Evolutionary conservation across 92 coral and sea anemone genomes (phyloP).

Genomic region (Galaxea fascicularis): DNA sequence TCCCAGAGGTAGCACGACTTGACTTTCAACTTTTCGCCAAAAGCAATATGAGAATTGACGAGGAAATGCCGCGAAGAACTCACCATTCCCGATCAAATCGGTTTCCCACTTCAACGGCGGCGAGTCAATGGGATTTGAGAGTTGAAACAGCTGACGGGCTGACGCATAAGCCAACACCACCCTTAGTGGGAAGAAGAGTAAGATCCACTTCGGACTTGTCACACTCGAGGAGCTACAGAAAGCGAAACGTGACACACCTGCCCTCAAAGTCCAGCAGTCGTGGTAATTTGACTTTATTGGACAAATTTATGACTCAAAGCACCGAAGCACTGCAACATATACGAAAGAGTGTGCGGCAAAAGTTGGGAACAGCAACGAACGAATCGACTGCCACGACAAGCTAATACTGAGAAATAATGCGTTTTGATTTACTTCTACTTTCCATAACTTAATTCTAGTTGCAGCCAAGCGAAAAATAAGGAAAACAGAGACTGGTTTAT

Average conservation of each 20-base stretch:
- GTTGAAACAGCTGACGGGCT: constrained; percentile 59
- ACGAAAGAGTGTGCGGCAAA: constrained; percentile 79
- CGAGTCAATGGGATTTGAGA: constrained; percentile 85
- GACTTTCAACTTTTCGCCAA: constrained; percentile 72
- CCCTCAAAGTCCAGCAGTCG: constrained; percentile 63
- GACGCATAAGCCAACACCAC: constrained; percentile 27
- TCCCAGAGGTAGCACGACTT: constrained; percentile 87
- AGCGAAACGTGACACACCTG: constrained; percentile 67
- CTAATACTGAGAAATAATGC: background rate
- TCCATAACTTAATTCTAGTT: background rate
- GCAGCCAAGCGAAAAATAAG: constrained; percentile 16
- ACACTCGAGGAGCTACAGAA: constrained; percentile 34
- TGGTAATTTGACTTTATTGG: constrained; percentile 56
- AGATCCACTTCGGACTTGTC: constrained; percentile 81
- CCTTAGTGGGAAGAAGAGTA: constrained; percentile 54
- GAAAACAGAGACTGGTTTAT: background rate
- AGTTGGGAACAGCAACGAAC: constrained; percentile 35
- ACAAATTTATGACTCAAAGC: constrained; percentile 86
- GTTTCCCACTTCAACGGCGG: constrained; percentile 71
- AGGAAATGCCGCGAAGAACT: constrained; percentile 37
- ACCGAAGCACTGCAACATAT: constrained; percentile 86
- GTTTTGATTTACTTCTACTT: background rate
- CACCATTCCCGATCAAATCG: constrained; percentile 40
- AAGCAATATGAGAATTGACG: constrained; percentile 51
- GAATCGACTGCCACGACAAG: background rate